Evolutionary conservation across 2,888 invertebrate genomes (phyloP).

Genomic region (Mesochorus sp.): DNA sequence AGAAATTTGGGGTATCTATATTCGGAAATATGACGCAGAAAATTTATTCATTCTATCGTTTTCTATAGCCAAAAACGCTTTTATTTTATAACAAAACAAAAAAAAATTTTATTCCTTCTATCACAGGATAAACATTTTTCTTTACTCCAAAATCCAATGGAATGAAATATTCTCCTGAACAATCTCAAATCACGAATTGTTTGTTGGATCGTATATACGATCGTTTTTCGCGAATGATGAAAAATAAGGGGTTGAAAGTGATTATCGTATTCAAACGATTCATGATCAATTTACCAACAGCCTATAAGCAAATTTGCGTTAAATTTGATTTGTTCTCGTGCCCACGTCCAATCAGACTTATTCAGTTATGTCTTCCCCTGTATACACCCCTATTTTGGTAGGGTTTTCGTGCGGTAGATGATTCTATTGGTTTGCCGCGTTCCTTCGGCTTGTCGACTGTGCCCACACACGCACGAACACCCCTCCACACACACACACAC

Average conservation of each 20-base stretch:
- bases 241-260: too few relatives aligned
- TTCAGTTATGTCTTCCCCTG: background rate
- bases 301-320: background rate
- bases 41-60: background rate
- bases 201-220: too few relatives aligned
- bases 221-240: too few relatives aligned
- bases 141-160: background rate
- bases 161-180: background rate
- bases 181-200: too few relatives aligned
- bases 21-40: slow-evolving; percentile 1
- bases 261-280: background rate
- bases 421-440: slow-evolving; percentile 32
- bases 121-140: too few relatives aligned
- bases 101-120: too few relatives aligned
- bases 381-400: background rate
- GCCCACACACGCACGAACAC: background rate
- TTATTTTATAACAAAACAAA: background rate
- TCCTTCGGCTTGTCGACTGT: slow-evolving; percentile 15
- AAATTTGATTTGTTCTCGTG: background rate
- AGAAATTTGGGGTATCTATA: slow-evolving; percentile 7
- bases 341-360: slow-evolving; percentile 1
- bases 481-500: background rate
- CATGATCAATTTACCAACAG: background rate
- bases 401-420: background rate
- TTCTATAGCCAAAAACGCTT: background rate